Conservation (phyloP, 30 jellyfish, hydroid and myxozoan genomes). For the Hydractinia echinata region DNA sequence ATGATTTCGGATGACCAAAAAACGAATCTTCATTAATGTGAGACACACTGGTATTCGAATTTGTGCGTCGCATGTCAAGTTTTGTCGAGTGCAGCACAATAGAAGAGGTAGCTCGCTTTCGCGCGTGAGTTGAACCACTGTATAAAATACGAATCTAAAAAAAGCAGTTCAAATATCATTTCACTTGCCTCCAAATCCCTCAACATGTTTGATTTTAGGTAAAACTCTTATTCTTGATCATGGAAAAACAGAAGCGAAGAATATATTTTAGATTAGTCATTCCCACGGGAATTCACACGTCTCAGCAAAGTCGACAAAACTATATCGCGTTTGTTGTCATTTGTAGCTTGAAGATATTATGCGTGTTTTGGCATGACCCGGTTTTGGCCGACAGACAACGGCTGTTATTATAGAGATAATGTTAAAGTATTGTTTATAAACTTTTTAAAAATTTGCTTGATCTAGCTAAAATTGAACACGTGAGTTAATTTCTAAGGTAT, state of each 20-base stretch:
- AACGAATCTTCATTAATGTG: no score
- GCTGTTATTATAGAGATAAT: background rate
- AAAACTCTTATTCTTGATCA: background rate
- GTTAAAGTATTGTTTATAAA: background rate
- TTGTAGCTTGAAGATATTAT: no score
- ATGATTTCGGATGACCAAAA: no score
- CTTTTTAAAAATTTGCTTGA: background rate
- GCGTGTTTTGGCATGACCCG: background rate
- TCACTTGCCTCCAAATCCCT: background rate
- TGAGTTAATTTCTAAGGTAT: no score
- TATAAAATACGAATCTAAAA: conserved; percentile 5
- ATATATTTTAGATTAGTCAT: background rate
- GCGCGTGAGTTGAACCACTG: background rate
- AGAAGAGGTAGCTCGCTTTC: background rate
- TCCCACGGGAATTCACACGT: background rate
- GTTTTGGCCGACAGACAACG: background rate
- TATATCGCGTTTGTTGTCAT: no score
- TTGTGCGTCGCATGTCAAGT: background rate
- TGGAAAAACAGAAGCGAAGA: background rate
- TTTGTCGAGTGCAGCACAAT: conserved; percentile 3
- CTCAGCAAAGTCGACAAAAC: no score
- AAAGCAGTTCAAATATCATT: background rate
- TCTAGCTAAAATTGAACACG: no score
- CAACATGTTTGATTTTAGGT: background rate
- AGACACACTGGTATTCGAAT: no score